Conservation (phyloP, 2,888 invertebrate species). For the Onchidella celtica region DNA sequence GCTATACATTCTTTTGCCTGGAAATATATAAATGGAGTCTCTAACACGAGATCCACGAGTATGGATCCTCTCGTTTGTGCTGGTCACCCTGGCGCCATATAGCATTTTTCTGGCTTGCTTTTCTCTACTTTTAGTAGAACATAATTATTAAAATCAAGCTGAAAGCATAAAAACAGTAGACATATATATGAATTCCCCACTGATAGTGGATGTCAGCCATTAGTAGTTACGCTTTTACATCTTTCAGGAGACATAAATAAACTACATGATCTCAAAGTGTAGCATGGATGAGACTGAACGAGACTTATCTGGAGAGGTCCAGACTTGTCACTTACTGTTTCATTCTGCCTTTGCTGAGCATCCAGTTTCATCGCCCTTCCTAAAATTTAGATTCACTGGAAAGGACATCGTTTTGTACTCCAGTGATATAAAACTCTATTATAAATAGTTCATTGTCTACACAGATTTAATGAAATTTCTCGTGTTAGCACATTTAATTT, state of each 20-base stretch:
- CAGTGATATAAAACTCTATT: not conserved
- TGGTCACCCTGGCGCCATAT: not conserved
- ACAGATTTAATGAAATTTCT: not conserved
- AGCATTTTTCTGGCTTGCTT: not conserved
- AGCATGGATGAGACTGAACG: not conserved
- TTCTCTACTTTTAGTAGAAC: not conserved
- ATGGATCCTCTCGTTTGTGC: not conserved
- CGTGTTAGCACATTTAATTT: not conserved
- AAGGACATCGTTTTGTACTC: not conserved
- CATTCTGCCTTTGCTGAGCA: not conserved
- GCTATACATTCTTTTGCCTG: not conserved
- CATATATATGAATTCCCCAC: too few relatives aligned
- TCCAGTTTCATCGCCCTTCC: not conserved
- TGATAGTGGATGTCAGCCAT: not conserved
- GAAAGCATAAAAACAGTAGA: not conserved
- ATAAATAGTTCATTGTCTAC: not conserved
- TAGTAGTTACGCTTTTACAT: not conserved
- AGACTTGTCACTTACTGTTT: not conserved
- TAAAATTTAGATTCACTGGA: not conserved
- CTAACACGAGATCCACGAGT: not conserved
- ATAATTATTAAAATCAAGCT: not conserved
- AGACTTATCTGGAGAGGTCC: not conserved
- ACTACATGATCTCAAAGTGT: not conserved
- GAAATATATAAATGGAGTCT: not conserved
- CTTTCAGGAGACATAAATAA: too few relatives aligned